Percentiles rank a stretch among this genome's conserved stretches.
Conservation (phyloP, 1,140 invertebrate species). For the Pseudomyrmex concolor region DNA sequence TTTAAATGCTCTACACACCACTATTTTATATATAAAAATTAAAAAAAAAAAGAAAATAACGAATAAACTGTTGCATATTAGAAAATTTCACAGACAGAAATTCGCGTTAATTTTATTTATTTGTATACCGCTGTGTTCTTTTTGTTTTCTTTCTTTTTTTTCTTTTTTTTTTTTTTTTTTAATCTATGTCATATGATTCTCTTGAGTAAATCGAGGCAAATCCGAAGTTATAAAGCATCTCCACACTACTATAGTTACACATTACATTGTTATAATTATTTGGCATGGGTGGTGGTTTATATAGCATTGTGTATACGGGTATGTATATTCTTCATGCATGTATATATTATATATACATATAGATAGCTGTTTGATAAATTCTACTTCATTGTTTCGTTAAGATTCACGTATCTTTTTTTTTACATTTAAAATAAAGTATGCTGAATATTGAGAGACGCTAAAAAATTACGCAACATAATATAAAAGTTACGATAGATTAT, state of each 20-base stretch:
- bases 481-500: slow-evolving; percentile 9
- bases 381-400: slow-evolving; percentile 10
- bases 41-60: slow-evolving; percentile 71
- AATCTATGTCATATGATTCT: slow-evolving; percentile 44
- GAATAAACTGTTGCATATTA: slow-evolving; percentile 78
- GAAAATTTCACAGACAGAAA: slow-evolving; percentile 61
- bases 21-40: slow-evolving; percentile 81
- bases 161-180: too few relatives aligned
- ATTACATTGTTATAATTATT: slow-evolving; percentile 78
- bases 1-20: slow-evolving; percentile 77
- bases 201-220: slow-evolving; percentile 37
- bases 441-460: neutral
- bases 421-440: neutral
- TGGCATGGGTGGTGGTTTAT: slow-evolving; percentile 71
- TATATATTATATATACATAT: slow-evolving; percentile 12
- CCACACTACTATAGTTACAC: slow-evolving; percentile 79
- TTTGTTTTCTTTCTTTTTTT: neutral
- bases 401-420: slow-evolving; percentile 14
- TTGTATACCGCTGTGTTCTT: slow-evolving; percentile 52
- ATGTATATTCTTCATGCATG: slow-evolving; percentile 1
- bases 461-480: neutral
- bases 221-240: slow-evolving; percentile 72
- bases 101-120: slow-evolving; percentile 64
- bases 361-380: slow-evolving; percentile 21
- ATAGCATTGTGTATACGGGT: slow-evolving; percentile 20